phyloP scores from a whole-genome alignment of 2,888 invertebrate species.

The Helleia helle region DNA sequence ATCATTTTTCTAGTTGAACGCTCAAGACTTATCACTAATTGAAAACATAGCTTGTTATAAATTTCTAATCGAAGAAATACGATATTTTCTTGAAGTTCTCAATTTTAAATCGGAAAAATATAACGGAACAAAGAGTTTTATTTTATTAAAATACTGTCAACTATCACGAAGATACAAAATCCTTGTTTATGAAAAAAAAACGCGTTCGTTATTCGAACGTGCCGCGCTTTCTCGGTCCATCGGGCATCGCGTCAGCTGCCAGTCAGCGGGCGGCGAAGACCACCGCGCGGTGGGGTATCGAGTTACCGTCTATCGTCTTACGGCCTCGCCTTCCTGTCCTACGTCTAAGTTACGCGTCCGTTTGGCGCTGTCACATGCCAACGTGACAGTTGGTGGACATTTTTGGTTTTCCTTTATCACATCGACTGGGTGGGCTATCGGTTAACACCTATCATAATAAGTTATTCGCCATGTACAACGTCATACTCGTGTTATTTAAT shows the following conservation, averaged over 20 bases:
- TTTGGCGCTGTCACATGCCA: constrained; percentile 25
- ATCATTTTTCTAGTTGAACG: constrained; percentile 35
- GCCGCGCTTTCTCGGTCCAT: constrained; percentile 70
- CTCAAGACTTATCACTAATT: constrained; percentile 35
- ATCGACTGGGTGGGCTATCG: constrained; percentile 35
- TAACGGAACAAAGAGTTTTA: too few species aligned
- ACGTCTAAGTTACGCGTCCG: constrained; percentile 69
- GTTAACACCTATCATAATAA: constrained; percentile 18
- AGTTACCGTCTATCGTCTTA: constrained; percentile 69
- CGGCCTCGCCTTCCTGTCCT: constrained; percentile 61
- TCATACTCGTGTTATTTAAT: too few species aligned
- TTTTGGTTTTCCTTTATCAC: constrained; percentile 36
- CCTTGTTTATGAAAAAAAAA: constrained; percentile 27
- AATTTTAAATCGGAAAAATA: constrained; percentile 15
- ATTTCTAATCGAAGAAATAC: constrained; percentile 43
- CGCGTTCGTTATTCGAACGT: constrained; percentile 51
- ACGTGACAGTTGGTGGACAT: constrained; percentile 50
- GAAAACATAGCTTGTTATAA: constrained; percentile 46
- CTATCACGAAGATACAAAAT: constrained; percentile 27
- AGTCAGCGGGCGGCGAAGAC: constrained; percentile 55
- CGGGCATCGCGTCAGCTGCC: constrained; percentile 70
- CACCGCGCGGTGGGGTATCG: constrained; percentile 57
- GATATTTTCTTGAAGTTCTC: background rate
- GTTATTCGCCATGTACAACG: too few species aligned
- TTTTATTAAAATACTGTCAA: constrained; percentile 26